Evolutionary conservation across 2,113 vertebrate genomes (phyloP).

Genomic region (Pungitius pungitius): DNA sequence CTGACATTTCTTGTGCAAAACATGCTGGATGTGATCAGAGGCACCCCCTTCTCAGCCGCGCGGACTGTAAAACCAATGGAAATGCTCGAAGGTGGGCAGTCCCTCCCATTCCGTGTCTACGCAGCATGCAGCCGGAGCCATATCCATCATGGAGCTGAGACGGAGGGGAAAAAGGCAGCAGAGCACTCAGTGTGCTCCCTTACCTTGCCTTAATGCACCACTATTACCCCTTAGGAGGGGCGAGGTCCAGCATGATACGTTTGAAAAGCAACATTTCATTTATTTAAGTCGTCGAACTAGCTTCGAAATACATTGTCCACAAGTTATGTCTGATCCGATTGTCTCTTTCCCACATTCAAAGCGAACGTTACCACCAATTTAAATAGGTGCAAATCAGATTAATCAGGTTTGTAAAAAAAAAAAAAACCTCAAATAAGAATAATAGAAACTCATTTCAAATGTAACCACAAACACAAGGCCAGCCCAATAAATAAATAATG

Average conservation of each 20-base stretch:
- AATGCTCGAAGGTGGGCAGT: conserved; percentile 82
- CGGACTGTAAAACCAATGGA: conserved; percentile 91
- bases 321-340: conserved; percentile 2
- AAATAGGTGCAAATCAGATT: not conserved
- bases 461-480: not conserved
- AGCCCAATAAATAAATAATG: conserved; percentile 11
- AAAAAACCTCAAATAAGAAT: not conserved
- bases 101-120: conserved; percentile 91
- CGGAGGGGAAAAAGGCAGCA: conserved; percentile 67
- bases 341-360: not conserved
- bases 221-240: conserved; percentile 41
- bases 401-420: not conserved
- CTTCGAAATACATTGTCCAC: not conserved
- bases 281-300: not conserved
- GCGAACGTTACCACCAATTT: conserved; percentile 16
- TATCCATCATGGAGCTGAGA: conserved; percentile 87
- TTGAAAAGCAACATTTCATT: not conserved
- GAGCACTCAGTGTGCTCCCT: conserved; percentile 70
- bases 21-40: conserved; percentile 99
- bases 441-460: not conserved
- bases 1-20: conserved; percentile 99
- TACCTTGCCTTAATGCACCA: conserved; percentile 68
- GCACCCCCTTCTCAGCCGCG: conserved; percentile 90
- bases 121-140: conserved; percentile 83
- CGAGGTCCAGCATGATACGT: conserved; percentile 41